Evolutionary conservation across 1,140 invertebrate genomes (phyloP), one percentile per base, ranked within the genome.

Genomic region (Cherax destructor): DNA sequence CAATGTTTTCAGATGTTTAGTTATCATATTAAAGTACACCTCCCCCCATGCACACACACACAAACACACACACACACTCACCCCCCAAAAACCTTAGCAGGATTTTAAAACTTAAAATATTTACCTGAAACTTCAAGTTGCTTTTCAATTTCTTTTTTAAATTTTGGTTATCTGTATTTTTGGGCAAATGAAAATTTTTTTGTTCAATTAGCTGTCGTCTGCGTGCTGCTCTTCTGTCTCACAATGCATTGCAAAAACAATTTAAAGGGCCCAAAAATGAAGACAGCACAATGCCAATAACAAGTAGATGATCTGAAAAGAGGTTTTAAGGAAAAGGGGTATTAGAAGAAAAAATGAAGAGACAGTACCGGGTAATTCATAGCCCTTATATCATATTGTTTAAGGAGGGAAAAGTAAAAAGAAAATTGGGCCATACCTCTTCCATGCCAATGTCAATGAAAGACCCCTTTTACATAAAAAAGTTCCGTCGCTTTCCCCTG

Each of bases 121-220:
- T 92, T 91, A 93, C 92, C 81, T 92, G 92, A 92, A 9, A 97
- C 96, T 95, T 98, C 88, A 98, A 94, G 94, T 98, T 98, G 94
- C 97, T 98, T 95, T 98, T 98, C 1, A 97, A 84, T 96, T 96
- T 52, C 97, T 95, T 94, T 98, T 97, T 93, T 96, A 96, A 9
- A 92, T 86, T 92, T 61, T 92, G 91, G 59, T 90, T 89, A 83
- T 93, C 91, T 50, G 88, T 90, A 83, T 96, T 95, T 69, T 94
- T 93, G 89, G 94, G 94, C 85, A 95, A 21, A 95, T 93, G n/a
- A 94, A 93, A 83, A 24, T 93, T 78, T 95, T 95, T 92, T 95
- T 95, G 41, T 95, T 94, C 89, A 95, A 95, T 94, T 95, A 95
- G 88, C 96, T 92, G 86, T n/a, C 92, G 76, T 56, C 92, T 30